Percentiles rank a stretch among this genome's conserved stretches.
Evolutionary conservation across 2,113 vertebrate species (phyloP).

Genomic region (Catharus fuscescens): DNA sequence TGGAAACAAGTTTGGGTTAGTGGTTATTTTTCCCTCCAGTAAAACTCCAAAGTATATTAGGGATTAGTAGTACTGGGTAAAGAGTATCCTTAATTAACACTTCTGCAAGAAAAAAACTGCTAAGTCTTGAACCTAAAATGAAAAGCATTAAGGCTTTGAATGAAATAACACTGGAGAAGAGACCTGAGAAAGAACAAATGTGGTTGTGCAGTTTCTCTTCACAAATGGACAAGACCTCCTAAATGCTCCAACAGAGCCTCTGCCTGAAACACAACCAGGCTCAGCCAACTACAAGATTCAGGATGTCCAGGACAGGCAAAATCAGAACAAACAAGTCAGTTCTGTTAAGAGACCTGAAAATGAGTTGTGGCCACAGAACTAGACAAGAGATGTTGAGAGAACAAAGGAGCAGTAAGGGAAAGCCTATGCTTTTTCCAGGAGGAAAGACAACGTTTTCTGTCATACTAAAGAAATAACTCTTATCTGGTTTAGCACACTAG

Average conservation of each 20-base stretch:
- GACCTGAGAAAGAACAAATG: background rate
- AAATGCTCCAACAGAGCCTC: background rate
- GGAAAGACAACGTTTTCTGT: background rate
- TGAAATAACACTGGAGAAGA: background rate
- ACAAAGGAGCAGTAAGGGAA: background rate
- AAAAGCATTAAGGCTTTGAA: background rate
- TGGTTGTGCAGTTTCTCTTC: background rate
- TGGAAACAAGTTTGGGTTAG: background rate
- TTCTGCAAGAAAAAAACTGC: background rate
- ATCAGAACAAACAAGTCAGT: background rate
- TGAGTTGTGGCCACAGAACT: background rate
- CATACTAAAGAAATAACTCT: background rate
- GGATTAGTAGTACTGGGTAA: background rate
- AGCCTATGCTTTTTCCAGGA: background rate
- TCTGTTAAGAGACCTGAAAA: background rate
- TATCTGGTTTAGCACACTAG: background rate
- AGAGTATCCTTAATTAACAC: background rate
- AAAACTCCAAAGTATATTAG: background rate
- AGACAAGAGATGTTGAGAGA: background rate
- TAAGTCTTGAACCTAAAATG: background rate
- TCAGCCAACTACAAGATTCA: background rate
- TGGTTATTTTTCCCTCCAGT: background rate
- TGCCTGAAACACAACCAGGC: fast-evolving
- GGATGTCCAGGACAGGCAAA: background rate
- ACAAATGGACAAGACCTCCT: background rate